Evolutionary conservation across 2,888 invertebrate genomes (phyloP), one percentile per base, ranked within the genome.

Genomic region (Arge pagana): DNA sequence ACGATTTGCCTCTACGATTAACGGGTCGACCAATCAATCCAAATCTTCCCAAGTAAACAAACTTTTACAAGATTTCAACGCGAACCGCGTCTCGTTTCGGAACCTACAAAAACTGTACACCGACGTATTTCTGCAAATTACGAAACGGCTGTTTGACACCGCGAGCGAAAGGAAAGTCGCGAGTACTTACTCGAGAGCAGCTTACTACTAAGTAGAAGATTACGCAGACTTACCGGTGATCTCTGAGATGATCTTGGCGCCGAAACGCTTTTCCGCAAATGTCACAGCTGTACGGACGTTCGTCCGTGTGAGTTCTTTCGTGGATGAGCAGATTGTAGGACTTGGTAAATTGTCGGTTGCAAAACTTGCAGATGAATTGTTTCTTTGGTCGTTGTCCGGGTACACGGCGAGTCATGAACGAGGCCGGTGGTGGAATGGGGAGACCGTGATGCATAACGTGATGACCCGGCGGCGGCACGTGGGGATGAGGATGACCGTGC

Each of bases 321-420:
- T 98, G 98, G 65, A 98, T 98, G 63, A 97, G 82, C 69, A 98
- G 81, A 78, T 98, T 98, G 80, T 96, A 98, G 21, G 94, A 95
- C 80, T 98, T 98, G 57, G 97, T 97, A 78, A 98, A 98, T 73
- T 96, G 95, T 8, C 98, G 85, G 76, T 93, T 91, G 77, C 98
- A 98, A 79, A 93, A 98, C 80, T 95, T 93, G 81, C 98, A 98
- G 71, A 98, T 97, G 78, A 96, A 98, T 78, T 97, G 96, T 76
- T 97, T 97, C 78, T 96, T 96, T 10, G 96, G 95, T 56, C 96
- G 81, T 60, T 89, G 83, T 18, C 90, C 90, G 8, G 87, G 89
- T 16, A 87, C 85, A 60, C 90, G 80, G 1, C 88, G 85, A 61
- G 88, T 86, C 54, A 85, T 83, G 61, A 87, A 87, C 8, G 81